Percentiles rank a stretch among this genome's conserved stretches.
These are phyloP conservation scores for Corbicula japonica DNA, from an alignment of 2,888 invertebrate species.

Conservation along the genomic window DNA sequence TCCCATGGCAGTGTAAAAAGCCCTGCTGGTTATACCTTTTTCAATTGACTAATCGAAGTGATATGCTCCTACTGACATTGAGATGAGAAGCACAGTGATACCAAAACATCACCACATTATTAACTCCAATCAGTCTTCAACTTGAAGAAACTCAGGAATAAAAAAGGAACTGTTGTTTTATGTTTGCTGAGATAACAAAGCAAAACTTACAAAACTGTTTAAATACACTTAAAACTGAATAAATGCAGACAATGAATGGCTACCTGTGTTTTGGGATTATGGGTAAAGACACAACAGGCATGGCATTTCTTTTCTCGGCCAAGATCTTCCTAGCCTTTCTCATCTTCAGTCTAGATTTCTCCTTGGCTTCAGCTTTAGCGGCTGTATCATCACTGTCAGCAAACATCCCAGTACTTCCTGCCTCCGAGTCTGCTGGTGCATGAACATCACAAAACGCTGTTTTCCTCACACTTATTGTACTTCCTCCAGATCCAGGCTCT, in stretches of 20 bases:
- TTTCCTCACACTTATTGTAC: conserved; percentile 90
- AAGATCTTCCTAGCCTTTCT: conserved; percentile 94
- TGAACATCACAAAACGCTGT: conserved; percentile 98
- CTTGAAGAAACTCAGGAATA: too few species aligned
- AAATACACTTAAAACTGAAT: too few species aligned
- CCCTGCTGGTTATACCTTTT: too few species aligned
- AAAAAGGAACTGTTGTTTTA: too few species aligned
- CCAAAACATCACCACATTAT: too few species aligned
- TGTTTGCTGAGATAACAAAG: too few species aligned
- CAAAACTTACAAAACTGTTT: too few species aligned
- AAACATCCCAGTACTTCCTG: conserved; percentile 76
- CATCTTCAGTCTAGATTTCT: conserved; percentile 91
- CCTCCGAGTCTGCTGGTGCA: conserved; percentile 90
- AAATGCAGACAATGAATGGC: conserved; percentile 8
- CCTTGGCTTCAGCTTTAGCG: conserved; percentile 83
- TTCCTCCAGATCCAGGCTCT: conserved; percentile 82
- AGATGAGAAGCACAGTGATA: too few species aligned
- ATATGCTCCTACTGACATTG: too few species aligned
- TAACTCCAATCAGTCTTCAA: too few species aligned
- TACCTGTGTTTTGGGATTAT: conserved; percentile 90
- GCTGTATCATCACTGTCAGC: conserved; percentile 79
- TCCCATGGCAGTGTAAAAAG: too few species aligned
- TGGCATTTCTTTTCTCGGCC: conserved; percentile 95
- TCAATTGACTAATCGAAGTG: too few species aligned
- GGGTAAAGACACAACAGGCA: conserved; percentile 97